Percentiles rank a stretch among this genome's conserved stretches.
phyloP scores from a whole-genome alignment of 2,113 vertebrate genomes.

The Laticauda laticaudata region DNA sequence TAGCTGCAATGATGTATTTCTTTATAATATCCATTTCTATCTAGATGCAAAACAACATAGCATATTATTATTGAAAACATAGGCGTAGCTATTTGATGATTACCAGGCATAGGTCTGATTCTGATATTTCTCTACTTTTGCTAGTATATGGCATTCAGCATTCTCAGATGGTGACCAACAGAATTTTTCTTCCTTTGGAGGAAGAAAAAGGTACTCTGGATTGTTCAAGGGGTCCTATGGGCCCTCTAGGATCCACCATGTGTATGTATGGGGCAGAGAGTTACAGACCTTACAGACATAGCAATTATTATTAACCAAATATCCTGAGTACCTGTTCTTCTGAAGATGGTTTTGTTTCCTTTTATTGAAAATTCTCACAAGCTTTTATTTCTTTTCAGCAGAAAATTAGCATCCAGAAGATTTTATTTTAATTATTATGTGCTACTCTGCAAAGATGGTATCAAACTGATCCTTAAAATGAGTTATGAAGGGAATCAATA shows the following conservation, averaged over 20 bases:
- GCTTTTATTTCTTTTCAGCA: slow-evolving; percentile 15
- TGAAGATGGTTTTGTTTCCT: slow-evolving; percentile 14
- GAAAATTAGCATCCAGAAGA: not conserved
- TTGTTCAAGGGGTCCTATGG: not conserved
- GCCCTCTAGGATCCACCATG: not conserved
- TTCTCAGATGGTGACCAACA: not conserved
- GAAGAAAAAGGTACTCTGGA: not conserved
- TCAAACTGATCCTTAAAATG: slow-evolving; percentile 36
- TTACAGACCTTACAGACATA: not conserved
- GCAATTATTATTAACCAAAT: slow-evolving; percentile 1
- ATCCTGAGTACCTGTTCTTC: slow-evolving; percentile 16
- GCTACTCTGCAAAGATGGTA: not conserved
- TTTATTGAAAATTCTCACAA: slow-evolving; percentile 18
- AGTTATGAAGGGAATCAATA: slow-evolving; percentile 54
- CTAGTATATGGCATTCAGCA: not conserved
- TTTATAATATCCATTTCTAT: not conserved
- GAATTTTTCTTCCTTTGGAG: not conserved
- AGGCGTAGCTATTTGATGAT: not conserved
- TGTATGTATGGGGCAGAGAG: not conserved
- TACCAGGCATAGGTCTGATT: not conserved
- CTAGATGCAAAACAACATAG: not conserved
- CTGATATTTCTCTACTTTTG: not conserved
- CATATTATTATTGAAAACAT: not conserved
- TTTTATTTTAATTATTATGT: slow-evolving; percentile 23
- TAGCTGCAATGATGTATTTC: not conserved